Conservation (phyloP, 2,797 vertebrate species). For the Eulemur mongoz region DNA sequence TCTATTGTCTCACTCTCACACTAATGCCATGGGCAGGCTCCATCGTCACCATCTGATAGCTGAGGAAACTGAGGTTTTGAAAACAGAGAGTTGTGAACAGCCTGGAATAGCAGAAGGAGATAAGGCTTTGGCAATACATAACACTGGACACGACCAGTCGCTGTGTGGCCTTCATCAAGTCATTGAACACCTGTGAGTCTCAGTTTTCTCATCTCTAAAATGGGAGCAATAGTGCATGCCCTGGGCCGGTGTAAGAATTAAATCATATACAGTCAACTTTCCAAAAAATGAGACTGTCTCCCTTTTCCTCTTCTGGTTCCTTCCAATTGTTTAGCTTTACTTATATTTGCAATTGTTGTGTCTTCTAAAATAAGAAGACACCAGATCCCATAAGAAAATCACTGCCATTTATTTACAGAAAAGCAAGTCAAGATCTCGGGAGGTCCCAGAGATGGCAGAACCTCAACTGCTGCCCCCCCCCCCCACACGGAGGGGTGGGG, state of each 20-base stretch:
- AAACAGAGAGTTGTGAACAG: not conserved
- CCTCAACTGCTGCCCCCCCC: not conserved
- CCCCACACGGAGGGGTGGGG: not conserved
- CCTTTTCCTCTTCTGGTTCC: constrained; percentile 35
- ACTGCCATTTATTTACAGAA: not conserved
- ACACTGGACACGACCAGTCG: not conserved
- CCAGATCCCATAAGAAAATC: not conserved
- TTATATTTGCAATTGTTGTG: not conserved
- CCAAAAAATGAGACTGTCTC: not conserved
- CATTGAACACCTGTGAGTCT: not conserved
- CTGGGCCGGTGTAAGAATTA: not conserved
- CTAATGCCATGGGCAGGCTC: not conserved
- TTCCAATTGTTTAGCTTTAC: constrained; percentile 27
- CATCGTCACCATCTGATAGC: not conserved
- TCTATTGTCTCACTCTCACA: not conserved
- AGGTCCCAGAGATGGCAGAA: not conserved
- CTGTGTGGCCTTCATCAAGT: not conserved
- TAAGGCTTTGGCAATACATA: not conserved
- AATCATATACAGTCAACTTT: not conserved
- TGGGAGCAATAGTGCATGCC: not conserved
- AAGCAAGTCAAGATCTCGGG: not conserved
- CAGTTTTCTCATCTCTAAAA: constrained; percentile 16
- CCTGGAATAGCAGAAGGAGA: not conserved
- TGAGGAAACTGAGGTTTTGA: not conserved
- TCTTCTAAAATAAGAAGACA: constrained; percentile 20